Percentiles rank a stretch among this genome's conserved stretches.
These are phyloP conservation scores for Ormia ochracea DNA, from an alignment of 2,888 invertebrate species.

Conservation along the genomic window DNA sequence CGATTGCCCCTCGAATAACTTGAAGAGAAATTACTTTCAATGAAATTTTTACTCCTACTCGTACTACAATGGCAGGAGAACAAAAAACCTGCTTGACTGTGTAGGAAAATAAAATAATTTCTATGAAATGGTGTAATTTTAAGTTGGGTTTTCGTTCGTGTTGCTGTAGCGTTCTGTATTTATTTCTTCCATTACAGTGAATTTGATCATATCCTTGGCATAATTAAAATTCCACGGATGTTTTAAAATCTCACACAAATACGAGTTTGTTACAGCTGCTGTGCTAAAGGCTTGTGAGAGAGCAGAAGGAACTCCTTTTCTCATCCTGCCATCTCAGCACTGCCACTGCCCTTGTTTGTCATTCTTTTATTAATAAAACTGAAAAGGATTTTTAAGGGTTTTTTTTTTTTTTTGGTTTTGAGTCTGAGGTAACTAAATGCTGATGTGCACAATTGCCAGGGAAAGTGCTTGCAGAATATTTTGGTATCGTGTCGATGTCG, in stretches of 20 bases:
- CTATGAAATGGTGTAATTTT: conserved; percentile 23
- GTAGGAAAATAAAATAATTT: not conserved
- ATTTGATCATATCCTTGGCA: conserved; percentile 55
- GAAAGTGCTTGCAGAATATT: conserved; percentile 59
- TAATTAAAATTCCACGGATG: conserved; percentile 62
- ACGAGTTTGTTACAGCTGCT: conserved; percentile 35
- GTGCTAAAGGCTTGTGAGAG: not conserved
- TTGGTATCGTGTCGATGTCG: conserved; percentile 12
- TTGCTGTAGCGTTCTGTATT: conserved; percentile 9
- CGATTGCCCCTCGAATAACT: conserved; percentile 12
- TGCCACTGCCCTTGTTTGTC: not conserved
- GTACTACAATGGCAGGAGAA: not conserved
- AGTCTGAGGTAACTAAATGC: conserved; percentile 48
- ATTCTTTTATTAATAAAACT: conserved; percentile 47
- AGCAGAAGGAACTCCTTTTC: not conserved
- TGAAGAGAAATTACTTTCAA: conserved; percentile 56
- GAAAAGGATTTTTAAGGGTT: conserved; percentile 14
- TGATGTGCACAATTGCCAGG: conserved; percentile 62
- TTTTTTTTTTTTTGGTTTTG: not conserved
- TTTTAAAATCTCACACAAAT: conserved; percentile 51
- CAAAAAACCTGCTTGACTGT: conserved; percentile 15
- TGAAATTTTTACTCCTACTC: conserved; percentile 12
- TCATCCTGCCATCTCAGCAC: not conserved
- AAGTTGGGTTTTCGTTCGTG: conserved; percentile 25
- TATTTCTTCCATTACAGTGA: conserved; percentile 48